Conservation (phyloP, 2,888 invertebrate genomes). For the Drosophila robusta region DNA sequence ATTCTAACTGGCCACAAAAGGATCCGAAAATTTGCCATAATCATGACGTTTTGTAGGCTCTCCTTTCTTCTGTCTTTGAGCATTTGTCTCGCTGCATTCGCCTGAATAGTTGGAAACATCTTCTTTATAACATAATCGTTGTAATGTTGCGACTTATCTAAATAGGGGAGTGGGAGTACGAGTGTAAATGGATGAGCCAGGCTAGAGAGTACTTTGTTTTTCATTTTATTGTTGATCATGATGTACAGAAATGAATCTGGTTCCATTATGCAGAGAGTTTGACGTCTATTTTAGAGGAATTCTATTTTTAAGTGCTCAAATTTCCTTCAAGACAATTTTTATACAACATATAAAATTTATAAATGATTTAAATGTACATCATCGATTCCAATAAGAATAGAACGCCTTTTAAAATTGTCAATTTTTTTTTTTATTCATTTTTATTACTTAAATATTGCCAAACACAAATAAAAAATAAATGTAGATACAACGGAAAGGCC, state of each 20-base stretch:
- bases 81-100: constrained; percentile 38
- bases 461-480: constrained; percentile 29
- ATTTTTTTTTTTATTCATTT: constrained; percentile 34
- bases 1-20: constrained; percentile 74
- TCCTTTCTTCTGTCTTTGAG: constrained; percentile 11
- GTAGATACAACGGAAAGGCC: constrained; percentile 37
- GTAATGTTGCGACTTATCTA: constrained; percentile 68
- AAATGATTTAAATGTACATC: neutral
- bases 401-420: constrained; percentile 9
- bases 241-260: constrained; percentile 9
- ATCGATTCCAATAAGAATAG: neutral
- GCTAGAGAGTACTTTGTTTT: constrained; percentile 1
- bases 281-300: constrained; percentile 11
- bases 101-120: constrained; percentile 41
- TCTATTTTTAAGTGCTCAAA: too few relatives aligned
- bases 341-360: neutral
- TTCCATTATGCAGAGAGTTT: constrained; percentile 7
- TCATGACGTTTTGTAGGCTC: constrained; percentile 67
- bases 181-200: constrained; percentile 23
- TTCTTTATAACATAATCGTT: constrained; percentile 66
- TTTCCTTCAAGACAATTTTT: neutral
- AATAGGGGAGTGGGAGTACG: constrained; percentile 21
- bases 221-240: constrained; percentile 22
- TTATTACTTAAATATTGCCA: constrained; percentile 40
- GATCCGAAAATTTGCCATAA: constrained; percentile 80